Conservation (phyloP, 2,113 vertebrate genomes). For the Myocastor coypus region DNA sequence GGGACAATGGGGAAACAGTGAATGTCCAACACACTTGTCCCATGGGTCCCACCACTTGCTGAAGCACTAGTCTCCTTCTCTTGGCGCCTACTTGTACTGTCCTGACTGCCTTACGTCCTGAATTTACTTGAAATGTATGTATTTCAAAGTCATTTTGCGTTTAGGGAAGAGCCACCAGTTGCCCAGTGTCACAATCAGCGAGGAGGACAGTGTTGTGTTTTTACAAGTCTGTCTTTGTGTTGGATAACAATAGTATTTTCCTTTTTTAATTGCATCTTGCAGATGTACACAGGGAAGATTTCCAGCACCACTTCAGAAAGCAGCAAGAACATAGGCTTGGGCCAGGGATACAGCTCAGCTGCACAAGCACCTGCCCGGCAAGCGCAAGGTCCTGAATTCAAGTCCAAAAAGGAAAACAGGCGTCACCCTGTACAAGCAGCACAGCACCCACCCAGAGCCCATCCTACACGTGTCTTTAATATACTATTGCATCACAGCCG, state of each 20-base stretch:
- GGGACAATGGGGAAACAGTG: neutral
- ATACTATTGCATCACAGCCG: rapidly evolving
- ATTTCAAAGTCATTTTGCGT: neutral
- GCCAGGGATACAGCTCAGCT: too few relatives aligned
- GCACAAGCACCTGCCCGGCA: too few relatives aligned
- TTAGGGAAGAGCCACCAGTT: neutral
- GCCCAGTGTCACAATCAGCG: neutral
- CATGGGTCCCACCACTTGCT: neutral
- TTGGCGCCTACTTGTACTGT: neutral
- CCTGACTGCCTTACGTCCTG: neutral
- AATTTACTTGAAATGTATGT: neutral
- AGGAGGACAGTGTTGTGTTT: neutral
- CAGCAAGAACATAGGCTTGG: neutral
- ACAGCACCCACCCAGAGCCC: neutral
- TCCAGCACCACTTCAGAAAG: neutral
- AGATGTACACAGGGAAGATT: neutral
- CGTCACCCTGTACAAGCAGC: neutral
- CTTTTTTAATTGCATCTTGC: neutral
- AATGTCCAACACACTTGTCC: neutral
- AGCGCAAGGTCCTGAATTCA: too few relatives aligned
- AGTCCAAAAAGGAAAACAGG: neutral
- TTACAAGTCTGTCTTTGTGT: neutral
- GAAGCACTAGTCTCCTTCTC: neutral
- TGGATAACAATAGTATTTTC: neutral
- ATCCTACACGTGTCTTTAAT: neutral